Evolutionary conservation across 2,888 invertebrate species (phyloP), one percentile per base, ranked within the genome.

Genomic region (Synanthedon vespiformis): DNA sequence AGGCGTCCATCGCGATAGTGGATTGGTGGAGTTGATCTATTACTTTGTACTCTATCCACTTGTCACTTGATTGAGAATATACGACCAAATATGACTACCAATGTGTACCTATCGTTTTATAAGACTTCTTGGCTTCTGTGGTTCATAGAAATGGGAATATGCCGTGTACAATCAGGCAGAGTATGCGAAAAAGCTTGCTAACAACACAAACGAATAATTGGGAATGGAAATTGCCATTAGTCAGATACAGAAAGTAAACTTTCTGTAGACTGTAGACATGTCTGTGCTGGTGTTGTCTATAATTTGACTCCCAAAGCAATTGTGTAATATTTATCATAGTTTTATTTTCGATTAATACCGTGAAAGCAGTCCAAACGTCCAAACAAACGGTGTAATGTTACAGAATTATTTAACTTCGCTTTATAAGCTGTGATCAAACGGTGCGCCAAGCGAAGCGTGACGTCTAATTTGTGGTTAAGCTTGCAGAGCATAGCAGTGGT

Each of bases 391-490:
- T 34, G 34, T 34, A 34, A 34, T 8, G 10, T 34, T 34, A 34
- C 34, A 34, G 34, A 34, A 34, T 34, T 34, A 34, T 8, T 34
- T 34, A 34, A 34, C 12, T 18, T 27, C 51, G 14, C 3, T 44
- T 51, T 14, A 44, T 51, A 48, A 48, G 40, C 40, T 50, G 40
- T 50, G 13, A 50, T 40, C 40, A n/a, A 50, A 34, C 40, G 40
- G 16, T 40, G 41, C 12, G 48, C 51, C 47, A 52, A 54, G 52
- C 52, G 51, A 55, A 50, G 54, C 56, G 57, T 56, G 57, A 58
- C 55, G 56, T 54, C 55, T 60, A 55, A 61, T 63, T 60, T 56
- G 58, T 55, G 59, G 52, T 54, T 58, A 40, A 49, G 44, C 41
- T 54, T 54, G 51, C 44, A 44, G 44, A 44, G 13, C 13, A 44